Conservation (phyloP, 2,113 vertebrate genomes). For the Ptychochromis oligacanthus region DNA sequence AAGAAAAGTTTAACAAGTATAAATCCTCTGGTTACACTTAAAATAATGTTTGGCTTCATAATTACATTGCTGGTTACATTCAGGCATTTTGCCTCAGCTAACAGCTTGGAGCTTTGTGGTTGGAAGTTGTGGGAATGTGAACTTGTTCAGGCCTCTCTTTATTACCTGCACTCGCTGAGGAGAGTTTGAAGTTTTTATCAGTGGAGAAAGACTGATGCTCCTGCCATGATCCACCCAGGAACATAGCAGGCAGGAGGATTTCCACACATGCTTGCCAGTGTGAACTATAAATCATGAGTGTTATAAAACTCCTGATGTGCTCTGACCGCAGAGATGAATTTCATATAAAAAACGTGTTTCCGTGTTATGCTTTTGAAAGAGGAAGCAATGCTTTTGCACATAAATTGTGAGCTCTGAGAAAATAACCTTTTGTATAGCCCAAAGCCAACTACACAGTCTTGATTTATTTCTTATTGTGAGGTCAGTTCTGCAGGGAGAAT, state of each 20-base stretch:
- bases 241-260: constrained; percentile 23
- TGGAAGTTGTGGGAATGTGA: constrained; percentile 10
- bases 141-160: neutral
- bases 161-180: constrained; percentile 2
- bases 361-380: neutral
- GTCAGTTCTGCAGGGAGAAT: constrained; percentile 38
- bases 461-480: constrained; percentile 35
- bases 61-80: neutral
- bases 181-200: constrained; percentile 20
- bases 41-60: neutral
- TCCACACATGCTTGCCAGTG: constrained; percentile 13
- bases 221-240: no score
- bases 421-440: neutral
- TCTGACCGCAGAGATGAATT: constrained; percentile 19
- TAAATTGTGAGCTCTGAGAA: constrained; percentile 24
- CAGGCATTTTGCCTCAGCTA: neutral
- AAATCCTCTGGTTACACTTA: no score
- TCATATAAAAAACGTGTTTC: neutral
- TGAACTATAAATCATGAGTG: neutral
- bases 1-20: no score
- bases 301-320: constrained; percentile 17
- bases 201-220: constrained; percentile 19
- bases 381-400: neutral
- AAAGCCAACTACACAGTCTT: constrained; percentile 6
- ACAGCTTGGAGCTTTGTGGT: neutral